Evolutionary conservation across 2,113 vertebrate genomes (phyloP).

Genomic region (Chlorodrepanis virens): DNA sequence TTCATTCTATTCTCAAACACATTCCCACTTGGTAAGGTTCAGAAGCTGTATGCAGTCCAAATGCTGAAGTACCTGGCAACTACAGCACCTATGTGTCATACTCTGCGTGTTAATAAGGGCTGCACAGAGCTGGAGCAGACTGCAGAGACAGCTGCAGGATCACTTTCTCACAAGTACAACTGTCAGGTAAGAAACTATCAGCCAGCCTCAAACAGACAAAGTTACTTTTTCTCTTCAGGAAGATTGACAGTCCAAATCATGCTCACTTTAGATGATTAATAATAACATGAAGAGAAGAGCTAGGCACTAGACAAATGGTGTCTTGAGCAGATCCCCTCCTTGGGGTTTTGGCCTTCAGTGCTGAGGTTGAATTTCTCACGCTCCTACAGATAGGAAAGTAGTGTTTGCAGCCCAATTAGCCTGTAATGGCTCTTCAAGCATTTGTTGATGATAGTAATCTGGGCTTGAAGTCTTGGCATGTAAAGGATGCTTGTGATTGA

Average conservation of each 20-base stretch:
- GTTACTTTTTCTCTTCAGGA: not conserved
- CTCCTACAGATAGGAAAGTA: not conserved
- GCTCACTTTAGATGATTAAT: not conserved
- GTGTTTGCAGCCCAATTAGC: slow-evolving; percentile 17
- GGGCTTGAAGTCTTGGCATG: slow-evolving; percentile 26
- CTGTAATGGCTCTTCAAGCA: slow-evolving; percentile 25
- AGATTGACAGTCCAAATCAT: not conserved
- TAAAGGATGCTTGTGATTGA: slow-evolving; percentile 29
- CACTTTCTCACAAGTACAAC: not conserved
- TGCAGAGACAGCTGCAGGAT: not conserved
- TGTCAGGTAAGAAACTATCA: not conserved
- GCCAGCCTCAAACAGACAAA: not conserved
- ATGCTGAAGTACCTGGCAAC: not conserved
- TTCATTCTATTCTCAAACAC: not conserved
- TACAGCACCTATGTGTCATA: not conserved
- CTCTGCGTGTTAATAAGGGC: not conserved
- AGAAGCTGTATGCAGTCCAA: not conserved
- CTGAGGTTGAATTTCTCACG: slow-evolving; percentile 30
- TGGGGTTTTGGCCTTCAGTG: not conserved
- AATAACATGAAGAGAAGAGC: not conserved
- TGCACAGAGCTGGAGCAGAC: not conserved
- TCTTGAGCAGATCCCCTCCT: not conserved
- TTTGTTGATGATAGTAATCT: slow-evolving; percentile 43
- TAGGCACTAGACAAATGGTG: not conserved
- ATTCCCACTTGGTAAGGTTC: not conserved